Conservation (phyloP, 1,140 invertebrate species). For the Drosophila orena region DNA sequence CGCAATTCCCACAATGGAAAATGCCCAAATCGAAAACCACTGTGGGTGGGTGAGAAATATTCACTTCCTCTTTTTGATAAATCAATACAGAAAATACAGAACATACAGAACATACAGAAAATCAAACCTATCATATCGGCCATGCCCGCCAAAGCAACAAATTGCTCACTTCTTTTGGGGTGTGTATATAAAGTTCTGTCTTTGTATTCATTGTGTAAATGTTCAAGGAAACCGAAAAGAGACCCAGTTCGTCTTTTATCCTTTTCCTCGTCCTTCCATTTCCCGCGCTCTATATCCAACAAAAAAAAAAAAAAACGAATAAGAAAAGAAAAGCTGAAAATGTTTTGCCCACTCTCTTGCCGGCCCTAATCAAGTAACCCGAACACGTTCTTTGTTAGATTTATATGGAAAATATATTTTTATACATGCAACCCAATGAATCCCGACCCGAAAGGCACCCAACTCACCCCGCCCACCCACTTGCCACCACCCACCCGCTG, state of each 20-base stretch:
- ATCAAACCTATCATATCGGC: conserved; percentile 35
- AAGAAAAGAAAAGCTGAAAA: conserved; percentile 20
- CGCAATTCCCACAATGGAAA: conserved; percentile 60
- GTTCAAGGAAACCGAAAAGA: conserved; percentile 66
- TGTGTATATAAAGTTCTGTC: conserved; percentile 33
- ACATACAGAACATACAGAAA: conserved; percentile 48
- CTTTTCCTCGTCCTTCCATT: conserved; percentile 24
- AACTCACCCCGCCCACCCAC: not conserved
- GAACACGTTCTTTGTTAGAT: conserved; percentile 82
- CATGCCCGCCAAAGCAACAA: conserved; percentile 41
- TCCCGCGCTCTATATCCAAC: not conserved
- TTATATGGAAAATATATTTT: conserved; percentile 83
- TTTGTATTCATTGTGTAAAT: conserved; percentile 66
- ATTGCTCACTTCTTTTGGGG: conserved; percentile 67
- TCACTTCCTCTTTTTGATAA: conserved; percentile 57
- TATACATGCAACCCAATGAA: conserved; percentile 68
- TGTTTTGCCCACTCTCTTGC: conserved; percentile 51
- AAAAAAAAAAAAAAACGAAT: not conserved
- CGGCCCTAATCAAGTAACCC: conserved; percentile 80
- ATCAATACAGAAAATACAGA: conserved; percentile 57
- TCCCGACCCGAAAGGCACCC: conserved; percentile 18
- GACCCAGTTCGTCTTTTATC: conserved; percentile 26
- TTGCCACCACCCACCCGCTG: conserved; percentile 21
- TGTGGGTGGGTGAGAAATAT: conserved; percentile 42
- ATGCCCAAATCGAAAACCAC: conserved; percentile 38